These are phyloP conservation scores for Botrylloides violaceus DNA, from an alignment of 23 tunicate genomes.

Conservation along the genomic window DNA sequence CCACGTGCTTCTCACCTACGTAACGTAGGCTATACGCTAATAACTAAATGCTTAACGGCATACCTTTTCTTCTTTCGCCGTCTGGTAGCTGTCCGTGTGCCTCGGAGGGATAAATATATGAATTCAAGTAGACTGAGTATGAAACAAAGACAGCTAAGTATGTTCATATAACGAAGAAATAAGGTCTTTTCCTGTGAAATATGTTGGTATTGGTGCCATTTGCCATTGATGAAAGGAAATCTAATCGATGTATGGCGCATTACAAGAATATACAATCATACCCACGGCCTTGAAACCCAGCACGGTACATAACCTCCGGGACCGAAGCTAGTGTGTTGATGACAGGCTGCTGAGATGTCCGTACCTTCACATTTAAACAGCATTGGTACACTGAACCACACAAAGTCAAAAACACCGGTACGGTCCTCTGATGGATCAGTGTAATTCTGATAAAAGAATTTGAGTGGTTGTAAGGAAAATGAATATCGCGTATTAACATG, in stretches of 20 bases:
- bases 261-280: constrained; percentile 29
- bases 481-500: neutral
- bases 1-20: no score
- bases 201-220: neutral
- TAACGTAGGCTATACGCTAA: no score
- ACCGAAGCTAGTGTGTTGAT: constrained; percentile 49
- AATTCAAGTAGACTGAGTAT: constrained; percentile 38
- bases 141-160: constrained; percentile 53
- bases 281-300: constrained; percentile 85
- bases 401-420: constrained; percentile 52
- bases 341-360: constrained; percentile 64
- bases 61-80: constrained; percentile 3
- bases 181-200: constrained; percentile 17
- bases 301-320: constrained; percentile 77
- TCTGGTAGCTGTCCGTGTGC: constrained; percentile 5
- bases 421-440: neutral
- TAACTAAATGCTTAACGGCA: no score
- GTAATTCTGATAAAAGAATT: constrained; percentile 1
- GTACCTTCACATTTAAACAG: constrained; percentile 58
- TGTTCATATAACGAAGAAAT: constrained; percentile 78
- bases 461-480: neutral
- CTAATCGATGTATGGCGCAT: neutral
- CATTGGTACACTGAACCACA: constrained; percentile 83
- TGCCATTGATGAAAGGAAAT: no score
- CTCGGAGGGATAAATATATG: constrained; percentile 29